These are phyloP conservation scores for Lucifuga dentata DNA, from an alignment of 2,113 vertebrate genomes.

Conservation along the genomic window DNA sequence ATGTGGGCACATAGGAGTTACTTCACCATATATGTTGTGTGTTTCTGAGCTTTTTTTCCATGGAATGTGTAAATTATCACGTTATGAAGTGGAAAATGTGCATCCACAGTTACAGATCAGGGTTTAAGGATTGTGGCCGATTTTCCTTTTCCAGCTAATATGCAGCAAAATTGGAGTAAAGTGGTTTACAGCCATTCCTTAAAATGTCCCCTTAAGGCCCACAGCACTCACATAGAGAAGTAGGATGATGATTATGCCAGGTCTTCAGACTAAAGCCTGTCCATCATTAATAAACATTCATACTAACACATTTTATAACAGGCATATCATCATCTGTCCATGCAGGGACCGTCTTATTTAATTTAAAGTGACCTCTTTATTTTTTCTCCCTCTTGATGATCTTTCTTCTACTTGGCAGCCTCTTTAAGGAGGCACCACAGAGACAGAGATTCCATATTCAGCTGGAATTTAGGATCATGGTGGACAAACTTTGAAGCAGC, in stretches of 20 bases:
- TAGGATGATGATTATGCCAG: slow-evolving; percentile 23
- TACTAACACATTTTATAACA: slow-evolving; percentile 20
- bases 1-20: slow-evolving; percentile 38
- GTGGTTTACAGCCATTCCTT: slow-evolving; percentile 8
- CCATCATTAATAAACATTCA: slow-evolving; percentile 11
- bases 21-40: slow-evolving; percentile 17
- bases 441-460: slow-evolving; percentile 22
- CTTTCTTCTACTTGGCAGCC: slow-evolving; percentile 37
- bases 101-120: slow-evolving; percentile 25
- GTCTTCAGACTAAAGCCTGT: slow-evolving; percentile 27
- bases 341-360: slow-evolving; percentile 42
- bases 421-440: slow-evolving; percentile 20
- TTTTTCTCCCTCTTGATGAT: slow-evolving; percentile 11
- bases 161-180: slow-evolving; percentile 22
- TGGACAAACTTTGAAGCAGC: background rate
- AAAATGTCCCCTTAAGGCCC: slow-evolving; percentile 25
- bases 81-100: slow-evolving; percentile 71
- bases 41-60: slow-evolving; percentile 50
- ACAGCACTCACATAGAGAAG: background rate
- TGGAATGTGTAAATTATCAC: slow-evolving; percentile 68
- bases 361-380: slow-evolving; percentile 49
- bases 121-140: slow-evolving; percentile 20
- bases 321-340: slow-evolving; percentile 18
- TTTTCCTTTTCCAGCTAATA: slow-evolving; percentile 29
- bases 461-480: slow-evolving; percentile 8